Evolutionary conservation across 1,140 invertebrate species (phyloP).

Genomic region (Microplitis demolitor): DNA sequence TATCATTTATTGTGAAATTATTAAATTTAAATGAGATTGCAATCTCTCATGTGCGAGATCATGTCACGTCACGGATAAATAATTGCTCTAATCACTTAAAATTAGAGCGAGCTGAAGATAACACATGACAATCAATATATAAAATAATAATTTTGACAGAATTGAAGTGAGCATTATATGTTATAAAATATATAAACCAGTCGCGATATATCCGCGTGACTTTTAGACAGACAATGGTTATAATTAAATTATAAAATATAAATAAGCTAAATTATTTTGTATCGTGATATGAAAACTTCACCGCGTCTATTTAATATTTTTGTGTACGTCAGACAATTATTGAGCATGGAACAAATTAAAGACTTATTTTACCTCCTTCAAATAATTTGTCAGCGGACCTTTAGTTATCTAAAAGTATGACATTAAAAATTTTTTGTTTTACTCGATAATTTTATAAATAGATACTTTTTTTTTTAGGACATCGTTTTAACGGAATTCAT

Average conservation of each 20-base stretch:
- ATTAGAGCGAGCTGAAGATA: slow-evolving; percentile 1
- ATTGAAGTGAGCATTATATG: slow-evolving; percentile 6
- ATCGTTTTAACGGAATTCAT: slow-evolving; percentile 34
- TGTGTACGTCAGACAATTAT: background rate
- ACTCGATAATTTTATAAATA: slow-evolving; percentile 2
- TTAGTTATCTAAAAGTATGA: slow-evolving; percentile 43
- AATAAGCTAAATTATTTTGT: background rate
- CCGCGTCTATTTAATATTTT: background rate
- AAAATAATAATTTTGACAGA: background rate
- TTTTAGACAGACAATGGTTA: slow-evolving; percentile 7
- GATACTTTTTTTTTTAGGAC: slow-evolving; percentile 28
- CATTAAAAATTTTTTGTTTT: background rate
- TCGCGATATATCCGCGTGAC: slow-evolving; percentile 6
- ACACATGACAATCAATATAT: slow-evolving; percentile 20
- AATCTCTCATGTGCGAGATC: background rate
- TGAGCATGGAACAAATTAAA: slow-evolving; percentile 37
- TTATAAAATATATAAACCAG: slow-evolving; percentile 24
- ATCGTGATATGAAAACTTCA: background rate
- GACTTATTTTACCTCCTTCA: slow-evolving; percentile 37
- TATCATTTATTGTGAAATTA: too few species aligned
- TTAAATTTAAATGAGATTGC: background rate
- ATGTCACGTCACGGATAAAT: background rate
- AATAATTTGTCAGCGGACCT: slow-evolving; percentile 35
- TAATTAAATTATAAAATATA: background rate
- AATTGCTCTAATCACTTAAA: background rate